Conservation (phyloP, 2,113 vertebrate species). For the human (Homo sapiens) region DNA sequence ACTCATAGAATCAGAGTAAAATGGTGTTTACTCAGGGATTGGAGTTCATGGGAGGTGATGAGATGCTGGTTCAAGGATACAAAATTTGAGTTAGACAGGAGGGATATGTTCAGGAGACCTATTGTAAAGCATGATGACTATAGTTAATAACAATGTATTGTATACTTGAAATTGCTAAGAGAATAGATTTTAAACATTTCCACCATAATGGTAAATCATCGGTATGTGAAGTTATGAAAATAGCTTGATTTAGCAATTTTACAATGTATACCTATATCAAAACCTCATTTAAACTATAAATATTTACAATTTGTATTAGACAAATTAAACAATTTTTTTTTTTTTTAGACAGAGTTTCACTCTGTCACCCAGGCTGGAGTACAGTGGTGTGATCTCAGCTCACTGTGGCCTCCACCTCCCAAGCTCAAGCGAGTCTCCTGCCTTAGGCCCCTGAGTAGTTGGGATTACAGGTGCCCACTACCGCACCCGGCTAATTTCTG, state of each 20-base stretch:
- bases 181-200: not conserved
- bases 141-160: not conserved
- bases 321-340: not conserved
- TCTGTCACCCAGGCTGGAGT: too few relatives aligned
- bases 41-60: rapidly evolving
- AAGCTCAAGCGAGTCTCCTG: too few relatives aligned
- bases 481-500: too few relatives aligned
- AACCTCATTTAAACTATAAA: not conserved
- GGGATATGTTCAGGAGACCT: not conserved
- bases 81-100: not conserved
- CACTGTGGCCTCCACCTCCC: too few relatives aligned
- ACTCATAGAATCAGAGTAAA: not conserved
- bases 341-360: too few relatives aligned
- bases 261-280: not conserved
- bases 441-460: too few relatives aligned
- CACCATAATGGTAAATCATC: not conserved
- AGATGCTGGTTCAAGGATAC: not conserved
- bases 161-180: not conserved
- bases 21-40: not conserved
- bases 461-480: too few relatives aligned
- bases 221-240: not conserved
- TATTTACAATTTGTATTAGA: not conserved
- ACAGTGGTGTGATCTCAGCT: too few relatives aligned
- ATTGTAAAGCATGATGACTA: not conserved
- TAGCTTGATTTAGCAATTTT: not conserved